Conservation (phyloP, 2,888 invertebrate genomes). For the Zelleria hepariella region DNA sequence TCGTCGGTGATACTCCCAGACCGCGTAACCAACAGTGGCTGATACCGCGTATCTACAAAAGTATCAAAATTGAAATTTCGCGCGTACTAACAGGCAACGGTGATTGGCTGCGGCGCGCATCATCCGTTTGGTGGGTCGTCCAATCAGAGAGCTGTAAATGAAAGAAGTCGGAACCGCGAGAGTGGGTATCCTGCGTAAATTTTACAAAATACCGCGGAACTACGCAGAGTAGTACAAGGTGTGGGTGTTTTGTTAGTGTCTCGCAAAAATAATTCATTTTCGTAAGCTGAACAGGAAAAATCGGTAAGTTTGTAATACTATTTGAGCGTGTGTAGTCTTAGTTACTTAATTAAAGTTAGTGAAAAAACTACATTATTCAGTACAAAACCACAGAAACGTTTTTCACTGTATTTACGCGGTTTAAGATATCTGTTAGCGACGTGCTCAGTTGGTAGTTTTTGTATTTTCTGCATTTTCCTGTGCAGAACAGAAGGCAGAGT, state of each 20-base stretch:
- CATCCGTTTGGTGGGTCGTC: background rate
- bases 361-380: background rate
- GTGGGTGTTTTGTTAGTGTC: background rate
- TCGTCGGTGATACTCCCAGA: background rate
- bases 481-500: background rate
- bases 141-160: background rate
- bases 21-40: background rate
- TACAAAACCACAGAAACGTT: background rate
- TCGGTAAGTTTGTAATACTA: background rate
- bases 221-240: background rate
- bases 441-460: no score
- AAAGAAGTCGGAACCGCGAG: background rate
- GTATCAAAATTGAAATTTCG: slow-evolving; percentile 9
- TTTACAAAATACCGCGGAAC: background rate
- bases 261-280: background rate
- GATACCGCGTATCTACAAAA: background rate
- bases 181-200: background rate
- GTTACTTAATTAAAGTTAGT: background rate
- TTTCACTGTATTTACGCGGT: background rate
- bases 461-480: slow-evolving; percentile 12
- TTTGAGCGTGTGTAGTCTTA: background rate
- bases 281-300: background rate
- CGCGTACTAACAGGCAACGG: background rate
- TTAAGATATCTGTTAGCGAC: background rate
- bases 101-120: background rate